Evolutionary conservation across 1,140 invertebrate species (phyloP), one percentile per base, ranked within the genome.

Genomic region (Drosophila lacertosa): DNA sequence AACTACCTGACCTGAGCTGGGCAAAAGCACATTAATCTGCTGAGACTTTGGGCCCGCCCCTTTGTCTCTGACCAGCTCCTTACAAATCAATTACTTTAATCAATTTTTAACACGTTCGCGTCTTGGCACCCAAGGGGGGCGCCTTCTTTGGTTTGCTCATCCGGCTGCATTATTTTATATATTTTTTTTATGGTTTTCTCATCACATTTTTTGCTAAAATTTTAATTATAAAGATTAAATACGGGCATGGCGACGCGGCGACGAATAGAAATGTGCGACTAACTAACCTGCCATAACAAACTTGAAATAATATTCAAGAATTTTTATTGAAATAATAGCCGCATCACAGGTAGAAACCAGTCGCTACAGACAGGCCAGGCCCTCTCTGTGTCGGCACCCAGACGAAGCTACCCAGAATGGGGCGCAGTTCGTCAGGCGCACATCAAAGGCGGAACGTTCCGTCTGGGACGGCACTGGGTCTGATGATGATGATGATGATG

Each of bases 171-270:
- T 26, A 26, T 26, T 4, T 26, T 4, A 5, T 26, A n/a, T n/a
- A n/a, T 2, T 26, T 26, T 26, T 7, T 2, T 22, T 22, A 2
- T 22, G 51, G 6, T 16, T 11, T 44, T 22, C 55, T 50, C 48
- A 39, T 7, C 10, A 16, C 11, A 24, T 54, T 59, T 80, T 81
- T 80, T 80, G 55, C 45, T 80, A 53, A 81, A 86, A 77, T 88
- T 86, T 86, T 86, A 86, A 86, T 86, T 86, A 86, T 86, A 74
- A 88, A 81, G 77, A 88, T 86, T 86, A 86, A 77, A 86, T 74
- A 74, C 82, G 77, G 60, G 57, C 74, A 54, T 54, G 26, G 32
- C 15, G 48, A 50, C 62, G 67, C 39, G 42, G 26, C 33, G 26
- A 59, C n/a, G n/a, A 45, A 48, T 24, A 66, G 62, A 50, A 57